Conservation (phyloP, 2,888 invertebrate species). For the Melanargia galathea region DNA sequence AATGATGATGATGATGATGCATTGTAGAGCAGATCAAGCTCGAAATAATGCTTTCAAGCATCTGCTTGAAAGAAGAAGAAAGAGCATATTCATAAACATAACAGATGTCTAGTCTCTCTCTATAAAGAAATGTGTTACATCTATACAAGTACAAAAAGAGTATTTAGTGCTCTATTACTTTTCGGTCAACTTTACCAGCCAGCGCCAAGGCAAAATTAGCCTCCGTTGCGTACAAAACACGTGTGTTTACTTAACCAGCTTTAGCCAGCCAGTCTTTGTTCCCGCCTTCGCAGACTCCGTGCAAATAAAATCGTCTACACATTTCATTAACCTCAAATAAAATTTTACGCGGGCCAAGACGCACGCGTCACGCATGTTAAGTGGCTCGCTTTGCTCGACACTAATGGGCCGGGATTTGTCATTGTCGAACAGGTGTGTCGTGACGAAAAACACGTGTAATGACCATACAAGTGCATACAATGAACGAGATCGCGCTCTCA, state of each 20-base stretch:
- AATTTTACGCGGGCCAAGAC: conserved; percentile 33
- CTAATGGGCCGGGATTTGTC: conserved; percentile 59
- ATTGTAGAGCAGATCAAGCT: too few species aligned
- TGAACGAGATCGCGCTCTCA: conserved; percentile 62
- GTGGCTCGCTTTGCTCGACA: conserved; percentile 50
- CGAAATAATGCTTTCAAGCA: too few species aligned
- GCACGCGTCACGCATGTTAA: conserved; percentile 40
- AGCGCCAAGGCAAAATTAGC: neutral
- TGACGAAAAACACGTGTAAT: conserved; percentile 65
- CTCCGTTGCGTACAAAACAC: neutral
- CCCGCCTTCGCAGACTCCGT: conserved; percentile 22
- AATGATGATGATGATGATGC: too few species aligned
- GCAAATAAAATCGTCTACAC: conserved; percentile 30
- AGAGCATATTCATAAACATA: too few species aligned
- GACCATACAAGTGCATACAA: conserved; percentile 63
- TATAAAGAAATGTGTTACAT: too few species aligned
- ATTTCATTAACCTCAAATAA: conserved; percentile 38
- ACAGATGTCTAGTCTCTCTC: too few species aligned
- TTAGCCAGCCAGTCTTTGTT: conserved; percentile 25
- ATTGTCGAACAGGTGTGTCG: conserved; percentile 65
- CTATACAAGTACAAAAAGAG: too few species aligned
- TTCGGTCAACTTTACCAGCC: too few species aligned
- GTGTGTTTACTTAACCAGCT: neutral
- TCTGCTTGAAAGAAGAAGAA: too few species aligned
- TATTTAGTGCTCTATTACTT: too few species aligned